phyloP scores from a whole-genome alignment of 53 echinoderm and acorn worm genomes.

The Crossaster papposus region DNA sequence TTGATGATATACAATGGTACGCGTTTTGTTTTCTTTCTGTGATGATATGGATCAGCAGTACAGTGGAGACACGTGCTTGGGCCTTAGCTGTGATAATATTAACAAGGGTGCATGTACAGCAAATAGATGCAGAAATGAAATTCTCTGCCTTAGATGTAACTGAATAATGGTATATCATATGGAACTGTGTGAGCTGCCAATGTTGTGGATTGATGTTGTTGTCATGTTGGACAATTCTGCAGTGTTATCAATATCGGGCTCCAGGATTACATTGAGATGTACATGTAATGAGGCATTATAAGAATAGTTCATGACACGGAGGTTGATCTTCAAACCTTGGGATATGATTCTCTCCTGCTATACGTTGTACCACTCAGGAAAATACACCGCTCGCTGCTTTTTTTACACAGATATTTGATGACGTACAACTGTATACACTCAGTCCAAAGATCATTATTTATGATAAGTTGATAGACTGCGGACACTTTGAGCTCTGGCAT shows the following conservation, averaged over 20 bases:
- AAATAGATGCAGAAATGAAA: not conserved
- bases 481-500: not conserved
- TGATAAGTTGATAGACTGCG: not conserved
- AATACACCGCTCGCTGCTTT: not conserved
- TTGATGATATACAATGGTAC: not conserved
- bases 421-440: not conserved
- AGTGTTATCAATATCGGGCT: not conserved
- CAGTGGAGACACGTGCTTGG: not conserved
- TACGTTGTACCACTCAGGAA: no score
- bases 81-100: not conserved
- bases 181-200: not conserved
- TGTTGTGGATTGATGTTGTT: not conserved
- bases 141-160: not conserved
- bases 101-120: not conserved
- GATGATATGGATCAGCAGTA: constrained; percentile 33
- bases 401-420: not conserved
- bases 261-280: not conserved
- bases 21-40: not conserved
- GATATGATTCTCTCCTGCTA: not conserved
- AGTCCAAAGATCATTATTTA: constrained; percentile 40
- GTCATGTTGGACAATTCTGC: not conserved
- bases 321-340: not conserved
- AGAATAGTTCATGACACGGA: not conserved
- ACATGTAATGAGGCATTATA: not conserved
- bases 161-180: not conserved